A percentile compares a stretch with the other conserved stretches of the same genome.
Evolutionary conservation across 2,113 vertebrate genomes (phyloP).

Genomic region (Rhynchomys soricoides): DNA sequence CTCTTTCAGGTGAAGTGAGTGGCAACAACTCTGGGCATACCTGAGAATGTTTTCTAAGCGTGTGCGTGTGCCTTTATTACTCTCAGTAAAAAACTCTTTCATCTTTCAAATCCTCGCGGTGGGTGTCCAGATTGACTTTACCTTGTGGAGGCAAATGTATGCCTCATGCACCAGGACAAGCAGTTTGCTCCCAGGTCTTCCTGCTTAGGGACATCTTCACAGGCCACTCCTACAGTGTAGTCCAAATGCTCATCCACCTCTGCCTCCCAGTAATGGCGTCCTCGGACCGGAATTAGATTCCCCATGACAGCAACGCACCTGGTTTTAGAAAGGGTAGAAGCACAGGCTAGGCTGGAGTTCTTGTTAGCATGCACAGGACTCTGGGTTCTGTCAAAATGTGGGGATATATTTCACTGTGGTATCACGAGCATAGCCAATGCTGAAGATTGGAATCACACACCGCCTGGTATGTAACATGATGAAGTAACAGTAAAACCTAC

Average conservation of each 20-base stretch:
- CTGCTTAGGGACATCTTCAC: slow-evolving; percentile 90
- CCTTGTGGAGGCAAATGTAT: slow-evolving; percentile 91
- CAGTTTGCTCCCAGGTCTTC: slow-evolving; percentile 91
- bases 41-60: neutral
- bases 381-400: neutral
- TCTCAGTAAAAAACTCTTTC: neutral
- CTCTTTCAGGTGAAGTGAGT: neutral
- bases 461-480: no score
- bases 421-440: neutral
- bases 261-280: slow-evolving; percentile 95
- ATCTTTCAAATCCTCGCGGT: neutral
- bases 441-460: neutral
- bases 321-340: slow-evolving; percentile 31
- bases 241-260: slow-evolving; percentile 90
- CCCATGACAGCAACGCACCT: slow-evolving; percentile 95
- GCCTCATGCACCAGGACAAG: slow-evolving; percentile 95
- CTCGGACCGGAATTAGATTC: slow-evolving; percentile 91
- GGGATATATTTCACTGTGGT: neutral
- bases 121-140: slow-evolving; percentile 75
- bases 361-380: neutral
- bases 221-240: slow-evolving; percentile 92
- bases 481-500: neutral
- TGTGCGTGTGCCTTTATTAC: neutral
- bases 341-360: rapidly evolving
- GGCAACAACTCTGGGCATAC: neutral